A percentile compares a stretch with the other conserved stretches of the same genome.
Evolutionary conservation across 2,888 invertebrate genomes (phyloP).

Genomic region (Lamproptera curius): DNA sequence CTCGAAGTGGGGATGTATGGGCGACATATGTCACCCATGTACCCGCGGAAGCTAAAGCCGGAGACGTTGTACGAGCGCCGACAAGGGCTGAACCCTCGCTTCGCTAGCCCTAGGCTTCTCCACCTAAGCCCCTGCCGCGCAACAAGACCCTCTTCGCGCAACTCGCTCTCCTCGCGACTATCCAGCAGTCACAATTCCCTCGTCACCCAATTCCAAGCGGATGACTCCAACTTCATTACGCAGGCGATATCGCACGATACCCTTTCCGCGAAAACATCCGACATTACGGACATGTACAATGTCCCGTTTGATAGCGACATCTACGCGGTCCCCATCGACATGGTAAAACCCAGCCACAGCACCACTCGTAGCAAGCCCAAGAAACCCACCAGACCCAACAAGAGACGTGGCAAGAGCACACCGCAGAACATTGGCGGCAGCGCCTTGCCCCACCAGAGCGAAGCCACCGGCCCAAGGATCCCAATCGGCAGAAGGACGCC

Average conservation of each 20-base stretch:
- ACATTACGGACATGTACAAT: conserved; percentile 91
- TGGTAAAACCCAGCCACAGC: conserved; percentile 79
- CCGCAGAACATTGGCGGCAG: conserved; percentile 42
- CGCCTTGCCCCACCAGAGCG: conserved; percentile 40
- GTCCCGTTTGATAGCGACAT: conserved; percentile 93
- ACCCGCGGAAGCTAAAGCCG: conserved; percentile 56
- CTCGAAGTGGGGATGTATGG: conserved; percentile 43
- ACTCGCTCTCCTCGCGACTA: conserved; percentile 86
- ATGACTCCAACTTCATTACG: conserved; percentile 92
- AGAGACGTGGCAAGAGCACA: conserved; percentile 59
- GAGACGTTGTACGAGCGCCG: conserved; percentile 61
- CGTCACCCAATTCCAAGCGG: conserved; percentile 85
- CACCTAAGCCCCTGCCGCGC: conserved; percentile 80
- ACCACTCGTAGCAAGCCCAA: conserved; percentile 59
- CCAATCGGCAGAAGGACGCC: conserved; percentile 52
- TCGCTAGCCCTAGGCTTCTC: conserved; percentile 70
- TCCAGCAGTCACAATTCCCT: conserved; percentile 92
- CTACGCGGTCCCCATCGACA: conserved; percentile 91
- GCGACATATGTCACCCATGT: conserved; percentile 56
- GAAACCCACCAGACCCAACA: conserved; percentile 52
- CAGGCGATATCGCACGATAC: conserved; percentile 94
- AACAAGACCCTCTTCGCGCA: conserved; percentile 84
- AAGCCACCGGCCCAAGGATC: conserved; percentile 46
- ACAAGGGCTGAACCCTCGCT: conserved; percentile 62
- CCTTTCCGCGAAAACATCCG: conserved; percentile 81